phyloP scores from a whole-genome alignment of 2,797 vertebrate species.

The Mus spretus region DNA sequence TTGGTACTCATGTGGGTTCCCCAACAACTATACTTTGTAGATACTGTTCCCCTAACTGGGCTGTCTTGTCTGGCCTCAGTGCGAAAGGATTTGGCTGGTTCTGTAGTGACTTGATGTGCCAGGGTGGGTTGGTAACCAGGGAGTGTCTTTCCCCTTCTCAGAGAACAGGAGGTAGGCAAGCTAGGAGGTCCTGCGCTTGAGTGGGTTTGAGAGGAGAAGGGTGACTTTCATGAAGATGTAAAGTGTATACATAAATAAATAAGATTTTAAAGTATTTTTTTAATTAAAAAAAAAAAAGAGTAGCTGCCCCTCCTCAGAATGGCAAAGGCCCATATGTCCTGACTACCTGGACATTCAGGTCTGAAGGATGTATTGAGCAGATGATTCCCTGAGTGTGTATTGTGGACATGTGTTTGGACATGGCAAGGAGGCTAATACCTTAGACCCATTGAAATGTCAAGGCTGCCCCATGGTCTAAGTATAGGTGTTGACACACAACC shows the following conservation, averaged over 20 bases:
- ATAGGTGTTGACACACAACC: too few relatives aligned
- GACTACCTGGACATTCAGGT: background rate
- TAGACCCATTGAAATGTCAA: too few relatives aligned
- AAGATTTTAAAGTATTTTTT: too few relatives aligned
- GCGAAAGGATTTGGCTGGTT: background rate
- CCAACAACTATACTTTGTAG: background rate
- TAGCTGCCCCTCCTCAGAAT: background rate
- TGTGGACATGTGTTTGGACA: background rate
- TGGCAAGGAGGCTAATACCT: background rate
- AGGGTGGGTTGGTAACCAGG: background rate
- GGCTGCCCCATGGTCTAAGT: too few relatives aligned
- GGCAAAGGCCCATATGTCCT: background rate
- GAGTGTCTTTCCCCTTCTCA: background rate
- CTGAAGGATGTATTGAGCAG: background rate
- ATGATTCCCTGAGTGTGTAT: background rate
- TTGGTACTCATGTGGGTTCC: background rate
- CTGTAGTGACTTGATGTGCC: background rate
- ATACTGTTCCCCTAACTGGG: background rate
- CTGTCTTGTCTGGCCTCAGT: background rate
- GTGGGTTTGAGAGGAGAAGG: background rate
- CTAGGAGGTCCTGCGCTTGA: background rate
- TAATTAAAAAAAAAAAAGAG: too few relatives aligned
- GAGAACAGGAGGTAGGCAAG: background rate
- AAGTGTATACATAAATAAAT: background rate
- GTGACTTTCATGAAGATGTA: background rate